Conservation (phyloP, 2,113 vertebrate genomes). For the Anseranas semipalmata region DNA sequence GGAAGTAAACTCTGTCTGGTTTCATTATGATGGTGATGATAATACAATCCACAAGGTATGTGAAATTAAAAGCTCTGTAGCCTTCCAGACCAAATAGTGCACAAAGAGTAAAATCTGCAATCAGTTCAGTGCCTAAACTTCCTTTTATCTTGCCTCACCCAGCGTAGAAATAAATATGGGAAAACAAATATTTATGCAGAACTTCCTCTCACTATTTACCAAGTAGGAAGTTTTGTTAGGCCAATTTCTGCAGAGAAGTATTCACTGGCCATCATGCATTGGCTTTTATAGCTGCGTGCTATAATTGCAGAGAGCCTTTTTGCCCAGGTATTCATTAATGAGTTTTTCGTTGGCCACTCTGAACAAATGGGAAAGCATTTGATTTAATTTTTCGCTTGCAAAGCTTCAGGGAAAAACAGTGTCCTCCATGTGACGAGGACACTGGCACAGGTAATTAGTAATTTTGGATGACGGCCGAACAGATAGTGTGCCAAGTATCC, state of each 20-base stretch:
- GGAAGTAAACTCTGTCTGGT: slow-evolving; percentile 76
- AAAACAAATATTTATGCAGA: slow-evolving; percentile 65
- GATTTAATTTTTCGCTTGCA: neutral
- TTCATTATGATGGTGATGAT: slow-evolving; percentile 69
- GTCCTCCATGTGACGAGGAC: neutral
- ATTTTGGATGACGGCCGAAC: neutral
- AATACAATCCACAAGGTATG: neutral
- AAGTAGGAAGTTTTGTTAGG: neutral
- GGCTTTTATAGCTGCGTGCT: neutral
- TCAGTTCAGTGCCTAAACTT: slow-evolving; percentile 53
- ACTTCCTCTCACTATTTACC: slow-evolving; percentile 50
- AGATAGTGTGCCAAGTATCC: neutral
- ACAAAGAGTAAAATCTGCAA: slow-evolving; percentile 24
- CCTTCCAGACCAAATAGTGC: neutral
- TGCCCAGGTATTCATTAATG: neutral
- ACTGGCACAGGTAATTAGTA: neutral
- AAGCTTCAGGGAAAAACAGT: neutral
- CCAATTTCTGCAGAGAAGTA: neutral
- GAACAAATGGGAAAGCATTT: neutral
- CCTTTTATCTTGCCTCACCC: slow-evolving; percentile 60
- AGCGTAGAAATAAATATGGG: slow-evolving; percentile 57
- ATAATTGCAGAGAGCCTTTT: slow-evolving; percentile 10
- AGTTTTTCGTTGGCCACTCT: neutral
- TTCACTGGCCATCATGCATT: neutral
- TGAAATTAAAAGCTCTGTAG: neutral